A percentile compares a stretch with the other conserved stretches of the same genome.
Evolutionary conservation across 2,113 vertebrate species (phyloP).

Genomic region (Hypocryptadius cinnamomeus): DNA sequence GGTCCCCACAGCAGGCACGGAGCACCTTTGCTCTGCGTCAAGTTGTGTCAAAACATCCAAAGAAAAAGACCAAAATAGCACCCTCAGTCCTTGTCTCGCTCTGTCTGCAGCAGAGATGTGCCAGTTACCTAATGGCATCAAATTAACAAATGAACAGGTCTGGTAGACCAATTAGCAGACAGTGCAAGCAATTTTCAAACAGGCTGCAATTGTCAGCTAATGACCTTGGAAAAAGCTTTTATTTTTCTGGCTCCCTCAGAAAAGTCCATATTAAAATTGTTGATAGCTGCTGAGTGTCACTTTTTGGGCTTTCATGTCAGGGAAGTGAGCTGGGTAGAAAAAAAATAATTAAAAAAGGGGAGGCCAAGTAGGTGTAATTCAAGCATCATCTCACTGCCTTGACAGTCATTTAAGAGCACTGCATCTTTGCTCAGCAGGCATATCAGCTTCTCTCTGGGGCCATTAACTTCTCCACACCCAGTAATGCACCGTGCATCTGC

Average conservation of each 20-base stretch:
- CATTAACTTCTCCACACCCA: neutral
- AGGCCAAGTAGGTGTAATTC: neutral
- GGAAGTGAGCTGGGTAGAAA: neutral
- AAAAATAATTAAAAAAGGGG: neutral
- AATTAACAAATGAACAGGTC: slow-evolving; percentile 59
- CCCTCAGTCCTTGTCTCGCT: neutral
- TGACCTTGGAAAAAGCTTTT: slow-evolving; percentile 23
- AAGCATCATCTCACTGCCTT: slow-evolving; percentile 4
- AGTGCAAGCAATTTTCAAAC: slow-evolving; percentile 38
- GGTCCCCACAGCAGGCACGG: neutral
- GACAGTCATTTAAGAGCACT: neutral
- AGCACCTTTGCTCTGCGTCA: neutral
- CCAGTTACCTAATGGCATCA: slow-evolving; percentile 49
- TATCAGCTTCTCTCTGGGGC: neutral
- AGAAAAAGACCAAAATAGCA: neutral
- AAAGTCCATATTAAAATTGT: slow-evolving; percentile 21
- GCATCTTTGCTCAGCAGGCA: neutral
- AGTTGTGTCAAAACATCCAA: neutral
- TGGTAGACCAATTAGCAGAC: slow-evolving; percentile 43
- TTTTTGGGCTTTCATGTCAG: neutral
- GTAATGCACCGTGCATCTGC: neutral
- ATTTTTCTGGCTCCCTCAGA: neutral
- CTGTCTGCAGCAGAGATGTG: slow-evolving; percentile 6
- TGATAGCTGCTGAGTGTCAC: slow-evolving; percentile 10
- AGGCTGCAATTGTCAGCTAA: slow-evolving; percentile 40